Base-by-base conservation (phyloP, 2,113 vertebrate species). In the Zosterops lateralis region DNA sequence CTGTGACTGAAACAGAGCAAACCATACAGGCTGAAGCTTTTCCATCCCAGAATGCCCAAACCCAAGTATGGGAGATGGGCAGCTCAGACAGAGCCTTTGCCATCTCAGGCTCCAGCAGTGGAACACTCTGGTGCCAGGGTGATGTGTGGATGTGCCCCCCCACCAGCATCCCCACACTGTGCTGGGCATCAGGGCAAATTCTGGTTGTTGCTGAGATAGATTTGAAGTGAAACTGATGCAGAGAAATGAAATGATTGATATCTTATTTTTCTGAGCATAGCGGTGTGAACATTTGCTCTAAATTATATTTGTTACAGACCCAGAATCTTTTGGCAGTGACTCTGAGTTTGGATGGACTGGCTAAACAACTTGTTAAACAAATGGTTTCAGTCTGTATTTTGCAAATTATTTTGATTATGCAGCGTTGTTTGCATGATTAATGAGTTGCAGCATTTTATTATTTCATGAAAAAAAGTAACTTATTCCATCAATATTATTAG, bases 381-480 rank as follows among this genome's bases (percentile, higher is more conserved):
- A 87, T 72, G 34, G 19, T 89, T 78, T 75, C 80, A 72, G 65
- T 42, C 62, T 16, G 3, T 56, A 25, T 95, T 95, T 94, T 92
- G 67, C 28, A 90, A 73, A 90, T 89, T 70, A 62, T 73, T 93
- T 89, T 74, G 56, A 95, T 95, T 93, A 83, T 62, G 91, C 51
- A 4, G 19, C 62, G 47, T 70, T 3, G 25, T 93, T 92, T 95
- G 47, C 31, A 40, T 92, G 54, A 85, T 68, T 95, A 89, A 70
- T 14, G 24, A 89, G 24, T 54, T 87, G 17, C 38, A 47, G 45
- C 21, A 34, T 44, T 89, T 51, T 73, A 36, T 79, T 83, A 79
- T 93, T 89, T 89, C 57, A 76, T 42, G 26, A 34, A 17, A 87
- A 64, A 53, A 91, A 82, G 14, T 32, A 91, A 68, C 42, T 76